A percentile compares a stretch with the other conserved stretches of the same genome.
Evolutionary conservation across 1,140 invertebrate species (phyloP).

Genomic region (Sesamia nonagrioides): DNA sequence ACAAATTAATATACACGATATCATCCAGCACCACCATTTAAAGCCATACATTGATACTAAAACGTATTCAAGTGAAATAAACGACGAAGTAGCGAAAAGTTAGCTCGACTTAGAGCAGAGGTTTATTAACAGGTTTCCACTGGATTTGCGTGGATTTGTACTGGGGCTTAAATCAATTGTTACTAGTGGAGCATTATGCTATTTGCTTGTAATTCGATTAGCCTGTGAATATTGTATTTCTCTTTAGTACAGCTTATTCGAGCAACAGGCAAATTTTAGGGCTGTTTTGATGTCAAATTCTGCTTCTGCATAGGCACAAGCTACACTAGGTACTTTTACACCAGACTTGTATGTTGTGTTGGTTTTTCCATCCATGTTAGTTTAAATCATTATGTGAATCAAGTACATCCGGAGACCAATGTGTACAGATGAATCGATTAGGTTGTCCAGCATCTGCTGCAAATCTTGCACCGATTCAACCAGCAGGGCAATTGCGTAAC

Average conservation of each 20-base stretch:
- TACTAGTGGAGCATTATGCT: not conserved
- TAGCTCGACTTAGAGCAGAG: not conserved
- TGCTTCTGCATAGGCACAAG: too few relatives aligned
- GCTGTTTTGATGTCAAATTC: too few relatives aligned
- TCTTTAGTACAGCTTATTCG: not conserved
- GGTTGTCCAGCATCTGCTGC: too few relatives aligned
- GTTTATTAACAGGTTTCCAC: not conserved
- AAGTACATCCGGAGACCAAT: too few relatives aligned
- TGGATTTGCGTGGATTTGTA: constrained; percentile 14
- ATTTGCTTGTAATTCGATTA: constrained; percentile 18
- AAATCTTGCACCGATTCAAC: too few relatives aligned
- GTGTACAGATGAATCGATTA: too few relatives aligned
- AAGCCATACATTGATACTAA: not conserved
- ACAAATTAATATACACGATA: not conserved
- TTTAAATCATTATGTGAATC: too few relatives aligned
- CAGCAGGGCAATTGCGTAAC: too few relatives aligned
- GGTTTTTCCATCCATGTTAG: too few relatives aligned
- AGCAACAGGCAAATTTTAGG: not conserved
- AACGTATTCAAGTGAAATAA: not conserved
- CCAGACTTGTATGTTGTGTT: too few relatives aligned
- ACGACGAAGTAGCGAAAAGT: not conserved
- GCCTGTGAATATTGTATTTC: not conserved
- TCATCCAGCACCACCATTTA: too few relatives aligned
- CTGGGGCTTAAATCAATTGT: constrained; percentile 7
- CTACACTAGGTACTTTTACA: too few relatives aligned